A percentile compares a stretch with the other conserved stretches of the same genome.
These are phyloP conservation scores for Platyrinchus mystaceus DNA, from an alignment of 2,797 vertebrate species.

Conservation along the genomic window DNA sequence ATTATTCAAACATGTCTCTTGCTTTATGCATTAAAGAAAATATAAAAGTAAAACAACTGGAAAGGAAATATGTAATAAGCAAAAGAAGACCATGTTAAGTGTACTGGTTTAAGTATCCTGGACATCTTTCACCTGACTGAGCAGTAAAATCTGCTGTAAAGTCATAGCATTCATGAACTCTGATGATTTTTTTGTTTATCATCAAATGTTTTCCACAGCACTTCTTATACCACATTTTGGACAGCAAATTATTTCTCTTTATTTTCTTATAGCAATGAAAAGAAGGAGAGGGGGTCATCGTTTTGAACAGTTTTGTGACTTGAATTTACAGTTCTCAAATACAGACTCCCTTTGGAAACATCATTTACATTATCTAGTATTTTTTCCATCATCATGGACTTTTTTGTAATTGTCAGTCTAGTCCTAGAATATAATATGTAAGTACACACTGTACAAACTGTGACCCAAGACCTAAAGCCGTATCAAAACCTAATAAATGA, in stretches of 20 bases:
- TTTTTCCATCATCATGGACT: background rate
- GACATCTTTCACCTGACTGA: background rate
- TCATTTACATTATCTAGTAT: background rate
- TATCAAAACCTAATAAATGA: background rate
- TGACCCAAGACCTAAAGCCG: background rate
- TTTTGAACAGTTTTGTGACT: background rate
- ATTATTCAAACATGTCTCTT: conserved; percentile 5
- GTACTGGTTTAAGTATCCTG: background rate
- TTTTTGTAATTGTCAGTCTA: background rate
- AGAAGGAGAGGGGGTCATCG: background rate
- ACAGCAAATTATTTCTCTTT: background rate
- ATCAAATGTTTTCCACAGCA: background rate
- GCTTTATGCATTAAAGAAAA: background rate
- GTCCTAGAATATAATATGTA: background rate
- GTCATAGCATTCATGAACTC: background rate
- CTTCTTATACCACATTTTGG: background rate
- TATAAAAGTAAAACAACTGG: background rate
- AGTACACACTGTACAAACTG: background rate
- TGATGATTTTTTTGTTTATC: background rate
- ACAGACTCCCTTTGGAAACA: background rate
- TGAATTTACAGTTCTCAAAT: background rate
- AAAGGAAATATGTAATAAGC: background rate
- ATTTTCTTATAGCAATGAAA: background rate
- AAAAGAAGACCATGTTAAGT: background rate
- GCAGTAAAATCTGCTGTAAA: background rate